phyloP scores from a whole-genome alignment of 2,113 vertebrate genomes.

The Thalassoma bifasciatum region DNA sequence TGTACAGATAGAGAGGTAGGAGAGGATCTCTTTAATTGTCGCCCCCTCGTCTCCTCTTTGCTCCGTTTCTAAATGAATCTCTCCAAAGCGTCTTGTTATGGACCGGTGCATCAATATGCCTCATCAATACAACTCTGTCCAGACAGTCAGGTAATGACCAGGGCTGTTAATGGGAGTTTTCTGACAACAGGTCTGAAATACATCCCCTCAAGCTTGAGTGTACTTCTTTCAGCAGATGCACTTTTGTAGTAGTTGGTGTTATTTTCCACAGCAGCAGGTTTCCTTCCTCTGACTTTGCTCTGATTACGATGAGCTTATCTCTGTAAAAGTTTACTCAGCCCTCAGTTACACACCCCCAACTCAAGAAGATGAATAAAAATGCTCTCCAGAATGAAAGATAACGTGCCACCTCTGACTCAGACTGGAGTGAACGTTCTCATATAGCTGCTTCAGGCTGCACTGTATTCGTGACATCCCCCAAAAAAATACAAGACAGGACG shows the following conservation, averaged over 20 bases:
- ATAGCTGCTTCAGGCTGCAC: conserved; percentile 4
- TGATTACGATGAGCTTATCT: conserved; percentile 28
- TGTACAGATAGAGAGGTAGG: neutral
- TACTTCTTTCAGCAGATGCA: conserved; percentile 56
- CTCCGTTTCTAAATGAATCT: conserved; percentile 48
- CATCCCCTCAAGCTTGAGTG: conserved; percentile 50
- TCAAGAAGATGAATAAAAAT: conserved; percentile 32
- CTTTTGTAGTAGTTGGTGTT: conserved; percentile 47
- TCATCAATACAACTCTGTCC: conserved; percentile 37
- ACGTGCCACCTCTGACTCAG: conserved; percentile 6
- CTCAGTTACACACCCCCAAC: conserved; percentile 22
- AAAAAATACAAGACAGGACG: conserved; percentile 31
- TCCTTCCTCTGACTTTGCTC: conserved; percentile 16
- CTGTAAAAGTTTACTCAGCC: conserved; percentile 14
- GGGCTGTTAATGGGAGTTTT: conserved; percentile 28
- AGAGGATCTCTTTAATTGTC: conserved; percentile 39
- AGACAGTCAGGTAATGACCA: conserved; percentile 70
- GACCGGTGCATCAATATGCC: conserved; percentile 47
- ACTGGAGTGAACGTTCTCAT: neutral
- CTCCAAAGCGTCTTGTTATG: conserved; percentile 3
- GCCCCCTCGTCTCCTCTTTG: conserved; percentile 15
- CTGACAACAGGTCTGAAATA: conserved; percentile 56
- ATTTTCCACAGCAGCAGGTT: conserved; percentile 26
- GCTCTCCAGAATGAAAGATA: neutral
- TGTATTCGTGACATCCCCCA: conserved; percentile 19